These are phyloP conservation scores for Mionectes olivaceus DNA, from an alignment of 2,797 vertebrate genomes.

Conservation along the genomic window DNA sequence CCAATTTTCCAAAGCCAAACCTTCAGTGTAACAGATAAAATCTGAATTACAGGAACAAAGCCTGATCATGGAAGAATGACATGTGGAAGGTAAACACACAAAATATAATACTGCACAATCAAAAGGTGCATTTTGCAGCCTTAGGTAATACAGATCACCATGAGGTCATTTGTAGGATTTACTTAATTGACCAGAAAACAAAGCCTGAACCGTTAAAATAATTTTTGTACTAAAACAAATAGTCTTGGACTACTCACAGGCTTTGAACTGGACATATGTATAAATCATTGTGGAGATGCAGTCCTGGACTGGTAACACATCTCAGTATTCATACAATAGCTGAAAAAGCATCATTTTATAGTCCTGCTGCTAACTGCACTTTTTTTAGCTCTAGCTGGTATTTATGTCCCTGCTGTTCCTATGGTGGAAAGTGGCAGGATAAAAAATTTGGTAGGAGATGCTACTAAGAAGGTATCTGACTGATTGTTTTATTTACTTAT, in stretches of 20 bases:
- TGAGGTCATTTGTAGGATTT: neutral
- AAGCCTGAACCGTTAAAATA: neutral
- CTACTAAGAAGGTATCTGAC: neutral
- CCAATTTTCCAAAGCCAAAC: constrained; percentile 21
- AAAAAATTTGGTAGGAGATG: neutral
- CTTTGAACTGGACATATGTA: neutral
- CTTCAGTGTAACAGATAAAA: neutral
- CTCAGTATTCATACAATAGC: neutral
- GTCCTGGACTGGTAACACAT: neutral
- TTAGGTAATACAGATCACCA: neutral
- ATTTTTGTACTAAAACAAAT: neutral
- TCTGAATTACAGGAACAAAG: constrained; percentile 2
- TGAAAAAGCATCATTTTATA: neutral
- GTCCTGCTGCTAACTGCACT: neutral
- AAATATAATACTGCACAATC: neutral
- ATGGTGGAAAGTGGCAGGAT: neutral
- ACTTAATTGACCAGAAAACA: neutral
- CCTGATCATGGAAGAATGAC: neutral
- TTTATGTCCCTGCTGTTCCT: neutral
- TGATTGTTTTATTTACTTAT: neutral
- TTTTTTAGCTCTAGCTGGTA: neutral
- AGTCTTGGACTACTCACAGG: neutral
- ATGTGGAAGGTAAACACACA: neutral
- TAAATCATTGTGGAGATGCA: neutral
- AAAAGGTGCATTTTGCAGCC: neutral